Base-by-base conservation (phyloP, 1,140 invertebrate genomes). In the Aporrectodea caliginosa region DNA sequence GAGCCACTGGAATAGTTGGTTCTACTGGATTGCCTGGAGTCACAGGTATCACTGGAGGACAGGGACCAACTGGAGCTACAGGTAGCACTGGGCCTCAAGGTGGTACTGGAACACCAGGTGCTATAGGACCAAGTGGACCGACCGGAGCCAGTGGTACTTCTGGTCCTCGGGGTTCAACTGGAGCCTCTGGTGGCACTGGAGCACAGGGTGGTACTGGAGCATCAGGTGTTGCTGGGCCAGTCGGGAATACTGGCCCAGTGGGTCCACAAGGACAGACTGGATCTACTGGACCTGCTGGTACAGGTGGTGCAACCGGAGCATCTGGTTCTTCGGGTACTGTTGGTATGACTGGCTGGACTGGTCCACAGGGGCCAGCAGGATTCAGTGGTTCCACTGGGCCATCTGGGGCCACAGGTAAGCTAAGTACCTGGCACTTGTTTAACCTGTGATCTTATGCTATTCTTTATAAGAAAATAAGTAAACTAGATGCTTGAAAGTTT, bases 251-350 rank as follows among this genome's bases (percentile, higher is more conserved):
- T 22, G 75, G 75, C 0, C 34, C 33, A n/a, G 35, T 29, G 16
- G 75, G 75, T 2, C 33, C 33, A 76, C 33, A 27, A 58, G 75
- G 75, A 35, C 75, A 14, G 35, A 35, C 16, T 32, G 75, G 75
- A 76, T 27, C n/a, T 27, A 12, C 35, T 1, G 75, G 75, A 58
- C 35, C 75, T 1, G 27, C 12, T 27, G 30, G 73, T 6, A 34
- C 12, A 33, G 16, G 2, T 2, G 70, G 72, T 69, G 29, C 27
- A 29, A 35, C 27, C 31, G 72, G 70, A 43, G 31, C 30, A 0
- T 0, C 35, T 16, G 70, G 70, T 33, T 16, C 33, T 75, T 29
- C 69, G 33, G 78, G 43, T 12, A 12, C 43, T 58, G 43, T 6
- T 58, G 43, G 43, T 6, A 22, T 22, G 43, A 58, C 43, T 58